Conservation (phyloP, 2,113 vertebrate genomes). For the Brachyistius frenatus region DNA sequence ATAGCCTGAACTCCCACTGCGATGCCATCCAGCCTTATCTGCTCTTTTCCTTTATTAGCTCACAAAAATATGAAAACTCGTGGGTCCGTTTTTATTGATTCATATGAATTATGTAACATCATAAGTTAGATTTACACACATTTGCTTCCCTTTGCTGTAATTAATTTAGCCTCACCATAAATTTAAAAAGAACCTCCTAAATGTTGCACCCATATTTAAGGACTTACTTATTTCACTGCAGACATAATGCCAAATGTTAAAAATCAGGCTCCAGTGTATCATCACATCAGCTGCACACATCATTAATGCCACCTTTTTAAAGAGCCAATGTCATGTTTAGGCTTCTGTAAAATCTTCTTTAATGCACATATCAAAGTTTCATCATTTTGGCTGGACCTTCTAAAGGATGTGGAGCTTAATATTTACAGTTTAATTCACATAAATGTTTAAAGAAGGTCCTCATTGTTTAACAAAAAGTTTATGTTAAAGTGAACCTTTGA, state of each 20-base stretch:
- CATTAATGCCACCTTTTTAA: background rate
- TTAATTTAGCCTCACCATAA: background rate
- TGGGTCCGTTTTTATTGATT: constrained; percentile 30
- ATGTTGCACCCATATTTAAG: background rate
- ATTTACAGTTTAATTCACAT: constrained; percentile 51
- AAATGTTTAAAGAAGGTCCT: constrained; percentile 50
- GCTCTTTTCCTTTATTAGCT: constrained; percentile 28
- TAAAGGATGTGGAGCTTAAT: constrained; percentile 34
- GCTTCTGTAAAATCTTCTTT: constrained; percentile 6
- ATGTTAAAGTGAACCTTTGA: background rate
- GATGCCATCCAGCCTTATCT: constrained; percentile 27
- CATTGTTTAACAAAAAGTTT: constrained; percentile 44
- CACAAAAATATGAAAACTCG: constrained; percentile 14
- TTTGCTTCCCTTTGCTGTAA: background rate
- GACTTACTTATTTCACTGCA: constrained; percentile 4
- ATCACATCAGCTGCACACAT: background rate
- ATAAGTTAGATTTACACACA: constrained; percentile 28
- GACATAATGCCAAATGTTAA: background rate
- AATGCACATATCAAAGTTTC: constrained; percentile 37
- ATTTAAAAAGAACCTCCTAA: background rate
- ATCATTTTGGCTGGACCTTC: constrained; percentile 48
- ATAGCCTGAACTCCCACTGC: constrained; percentile 37
- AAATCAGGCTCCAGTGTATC: background rate
- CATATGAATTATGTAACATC: constrained; percentile 26
- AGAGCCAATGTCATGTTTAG: background rate